These are phyloP conservation scores for Eubucco bourcierii DNA, from an alignment of 2,113 vertebrate species.

Conservation along the genomic window DNA sequence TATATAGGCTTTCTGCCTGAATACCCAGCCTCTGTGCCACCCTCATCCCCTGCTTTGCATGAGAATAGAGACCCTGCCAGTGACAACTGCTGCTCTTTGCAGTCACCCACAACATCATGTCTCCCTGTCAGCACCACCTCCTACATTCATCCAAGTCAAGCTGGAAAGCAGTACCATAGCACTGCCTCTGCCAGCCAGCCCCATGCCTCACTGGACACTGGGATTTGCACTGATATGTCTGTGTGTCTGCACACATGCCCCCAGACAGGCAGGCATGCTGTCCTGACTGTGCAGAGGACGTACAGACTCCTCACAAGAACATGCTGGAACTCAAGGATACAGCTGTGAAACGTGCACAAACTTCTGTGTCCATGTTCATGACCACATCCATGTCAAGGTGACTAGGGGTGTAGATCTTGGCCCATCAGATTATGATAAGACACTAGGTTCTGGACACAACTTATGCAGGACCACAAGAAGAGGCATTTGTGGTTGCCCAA, in stretches of 20 bases:
- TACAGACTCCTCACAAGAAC: not conserved
- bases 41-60: slow-evolving; percentile 22
- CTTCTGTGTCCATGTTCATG: not conserved
- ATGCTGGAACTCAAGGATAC: not conserved
- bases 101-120: slow-evolving; percentile 35
- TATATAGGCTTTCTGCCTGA: not conserved
- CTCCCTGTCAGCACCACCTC: slow-evolving; percentile 25
- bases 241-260: not conserved
- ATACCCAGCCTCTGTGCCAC: not conserved
- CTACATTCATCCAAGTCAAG: not conserved
- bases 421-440: fast-evolving
- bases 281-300: fast-evolving
- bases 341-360: not conserved
- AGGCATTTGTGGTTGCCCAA: not conserved
- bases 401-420: not conserved
- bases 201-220: not conserved
- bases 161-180: not conserved
- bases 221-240: not conserved
- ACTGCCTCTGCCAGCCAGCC: not conserved
- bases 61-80: slow-evolving; percentile 10
- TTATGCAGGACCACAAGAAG: not conserved
- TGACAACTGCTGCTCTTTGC: slow-evolving; percentile 37
- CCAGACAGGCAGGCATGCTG: not conserved
- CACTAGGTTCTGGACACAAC: fast-evolving
- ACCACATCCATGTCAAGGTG: not conserved